phyloP scores from a whole-genome alignment of 2,888 invertebrate species.

The Leptogaster cylindrica region DNA sequence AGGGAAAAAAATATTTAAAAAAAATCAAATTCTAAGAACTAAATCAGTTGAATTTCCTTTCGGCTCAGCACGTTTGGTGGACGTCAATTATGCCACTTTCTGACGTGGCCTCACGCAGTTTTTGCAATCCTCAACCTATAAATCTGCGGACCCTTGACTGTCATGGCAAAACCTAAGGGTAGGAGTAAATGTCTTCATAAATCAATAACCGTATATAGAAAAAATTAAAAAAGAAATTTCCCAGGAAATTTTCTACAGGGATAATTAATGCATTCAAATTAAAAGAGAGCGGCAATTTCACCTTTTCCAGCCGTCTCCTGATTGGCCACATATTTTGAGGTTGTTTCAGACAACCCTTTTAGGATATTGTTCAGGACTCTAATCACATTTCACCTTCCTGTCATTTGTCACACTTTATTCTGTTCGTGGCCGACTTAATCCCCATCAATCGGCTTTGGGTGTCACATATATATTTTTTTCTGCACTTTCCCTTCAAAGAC shows the following conservation, averaged over 20 bases:
- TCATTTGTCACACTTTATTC: slow-evolving; percentile 39
- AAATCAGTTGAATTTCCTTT: background rate
- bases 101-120: slow-evolving; percentile 28
- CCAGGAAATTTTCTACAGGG: background rate
- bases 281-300: slow-evolving; percentile 20
- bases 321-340: background rate
- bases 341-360: slow-evolving; percentile 17
- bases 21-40: slow-evolving; percentile 19
- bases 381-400: slow-evolving; percentile 33
- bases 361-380: background rate
- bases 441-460: slow-evolving; percentile 33
- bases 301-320: background rate
- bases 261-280: slow-evolving; percentile 25
- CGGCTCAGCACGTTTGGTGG: background rate
- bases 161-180: slow-evolving; percentile 2
- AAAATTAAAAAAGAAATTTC: slow-evolving; percentile 14
- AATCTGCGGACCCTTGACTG: slow-evolving; percentile 21
- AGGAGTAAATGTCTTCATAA: slow-evolving; percentile 30
- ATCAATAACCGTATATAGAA: slow-evolving; percentile 22
- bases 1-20: too few relatives aligned
- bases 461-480: slow-evolving; percentile 22
- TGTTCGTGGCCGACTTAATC: slow-evolving; percentile 25
- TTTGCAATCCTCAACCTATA: slow-evolving; percentile 32
- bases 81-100: slow-evolving; percentile 9
- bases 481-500: slow-evolving; percentile 6